These are phyloP conservation scores for Danio jaintianensis DNA, from an alignment of 2,797 vertebrate species.

Conservation along the genomic window DNA sequence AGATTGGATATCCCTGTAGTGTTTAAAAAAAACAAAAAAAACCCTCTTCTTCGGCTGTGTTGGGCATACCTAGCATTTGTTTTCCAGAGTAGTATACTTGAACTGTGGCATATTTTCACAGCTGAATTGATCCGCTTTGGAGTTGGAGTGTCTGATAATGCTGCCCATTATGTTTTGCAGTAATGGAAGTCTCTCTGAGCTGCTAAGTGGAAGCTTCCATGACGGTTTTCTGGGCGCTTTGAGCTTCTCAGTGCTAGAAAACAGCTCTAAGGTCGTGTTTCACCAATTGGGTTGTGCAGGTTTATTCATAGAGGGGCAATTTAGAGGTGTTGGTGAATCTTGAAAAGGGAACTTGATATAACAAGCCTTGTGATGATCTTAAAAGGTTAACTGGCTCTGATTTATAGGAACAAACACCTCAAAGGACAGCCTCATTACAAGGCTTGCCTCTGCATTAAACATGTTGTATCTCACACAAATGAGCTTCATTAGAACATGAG, in stretches of 20 bases:
- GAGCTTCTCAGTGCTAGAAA: slow-evolving; percentile 10
- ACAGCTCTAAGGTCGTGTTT: slow-evolving; percentile 26
- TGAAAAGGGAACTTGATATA: not conserved
- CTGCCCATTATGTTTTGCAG: slow-evolving; percentile 8
- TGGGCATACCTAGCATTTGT: slow-evolving; percentile 15
- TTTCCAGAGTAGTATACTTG: slow-evolving; percentile 34
- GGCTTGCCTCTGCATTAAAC: slow-evolving; percentile 1
- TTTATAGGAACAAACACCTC: slow-evolving; percentile 15
- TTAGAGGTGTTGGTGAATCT: not conserved
- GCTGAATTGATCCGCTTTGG: slow-evolving; percentile 42
- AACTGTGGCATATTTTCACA: slow-evolving; percentile 51
- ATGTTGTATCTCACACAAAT: slow-evolving; percentile 8
- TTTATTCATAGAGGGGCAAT: not conserved
- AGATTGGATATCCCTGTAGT: slow-evolving; percentile 17
- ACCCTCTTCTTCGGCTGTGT: not conserved
- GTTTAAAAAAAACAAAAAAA: not conserved
- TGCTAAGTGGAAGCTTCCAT: slow-evolving; percentile 31
- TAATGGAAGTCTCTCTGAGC: slow-evolving; percentile 41
- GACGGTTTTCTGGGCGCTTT: slow-evolving; percentile 15
- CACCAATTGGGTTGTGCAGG: not conserved
- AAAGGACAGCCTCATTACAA: not conserved
- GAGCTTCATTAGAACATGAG: slow-evolving; percentile 4
- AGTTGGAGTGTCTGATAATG: slow-evolving; percentile 45
- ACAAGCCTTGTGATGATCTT: not conserved
- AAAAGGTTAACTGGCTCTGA: slow-evolving; percentile 19